Conservation (phyloP, 2,888 invertebrate genomes). For the Ormia ochracea region DNA sequence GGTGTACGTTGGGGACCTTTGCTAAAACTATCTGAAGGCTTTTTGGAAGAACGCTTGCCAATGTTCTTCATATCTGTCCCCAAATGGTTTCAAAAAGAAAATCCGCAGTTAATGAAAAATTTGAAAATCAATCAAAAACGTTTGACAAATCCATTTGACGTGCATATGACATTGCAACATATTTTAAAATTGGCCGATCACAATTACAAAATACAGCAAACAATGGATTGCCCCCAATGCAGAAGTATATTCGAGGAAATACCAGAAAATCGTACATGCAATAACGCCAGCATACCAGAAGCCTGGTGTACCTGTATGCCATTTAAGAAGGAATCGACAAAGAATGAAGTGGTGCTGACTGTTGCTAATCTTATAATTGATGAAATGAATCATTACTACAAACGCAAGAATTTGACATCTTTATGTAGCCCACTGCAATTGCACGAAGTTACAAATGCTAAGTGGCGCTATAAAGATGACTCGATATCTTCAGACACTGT, state of each 20-base stretch:
- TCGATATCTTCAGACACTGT: not conserved
- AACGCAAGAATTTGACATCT: slow-evolving; percentile 61
- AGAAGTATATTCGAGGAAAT: slow-evolving; percentile 82
- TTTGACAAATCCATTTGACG: slow-evolving; percentile 84
- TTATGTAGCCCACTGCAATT: slow-evolving; percentile 64
- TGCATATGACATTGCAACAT: slow-evolving; percentile 83
- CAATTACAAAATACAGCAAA: slow-evolving; percentile 60
- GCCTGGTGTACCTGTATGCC: slow-evolving; percentile 88
- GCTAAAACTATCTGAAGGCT: slow-evolving; percentile 82
- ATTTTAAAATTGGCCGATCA: slow-evolving; percentile 77
- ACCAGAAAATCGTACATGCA: slow-evolving; percentile 81
- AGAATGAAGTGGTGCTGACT: slow-evolving; percentile 21
- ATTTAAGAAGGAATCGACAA: slow-evolving; percentile 70
- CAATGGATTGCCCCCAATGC: slow-evolving; percentile 80
- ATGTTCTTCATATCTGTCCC: slow-evolving; percentile 84
- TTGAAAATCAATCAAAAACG: slow-evolving; percentile 80
- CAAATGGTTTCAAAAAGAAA: slow-evolving; percentile 79
- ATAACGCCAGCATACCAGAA: slow-evolving; percentile 81
- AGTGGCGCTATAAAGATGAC: slow-evolving; percentile 18
- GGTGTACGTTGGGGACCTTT: slow-evolving; percentile 85
- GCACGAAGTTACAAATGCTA: slow-evolving; percentile 46
- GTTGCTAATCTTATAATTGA: slow-evolving; percentile 57
- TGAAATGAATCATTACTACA: slow-evolving; percentile 67
- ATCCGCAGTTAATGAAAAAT: slow-evolving; percentile 78
- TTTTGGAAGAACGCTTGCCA: slow-evolving; percentile 87